Percentiles rank a stretch among this genome's conserved stretches.
Evolutionary conservation across 2,113 vertebrate species (phyloP).

Genomic region (Taxidea taxus): DNA sequence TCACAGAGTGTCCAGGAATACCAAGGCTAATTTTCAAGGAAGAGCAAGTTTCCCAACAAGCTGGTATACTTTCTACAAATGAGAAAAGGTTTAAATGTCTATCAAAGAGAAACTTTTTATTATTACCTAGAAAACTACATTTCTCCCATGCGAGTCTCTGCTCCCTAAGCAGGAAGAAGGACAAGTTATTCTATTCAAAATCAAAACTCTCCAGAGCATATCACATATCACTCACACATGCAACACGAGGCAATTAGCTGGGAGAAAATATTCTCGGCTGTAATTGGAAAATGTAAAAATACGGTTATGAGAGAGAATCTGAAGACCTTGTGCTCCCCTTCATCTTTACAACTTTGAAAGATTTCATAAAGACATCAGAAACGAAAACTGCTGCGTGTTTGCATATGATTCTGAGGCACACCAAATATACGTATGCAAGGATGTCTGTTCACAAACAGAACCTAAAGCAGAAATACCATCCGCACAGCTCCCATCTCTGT

Average conservation of each 20-base stretch:
- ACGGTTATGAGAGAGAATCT: neutral
- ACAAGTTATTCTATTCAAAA: constrained; percentile 1
- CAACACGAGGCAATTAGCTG: neutral
- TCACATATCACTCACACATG: neutral
- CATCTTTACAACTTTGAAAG: neutral
- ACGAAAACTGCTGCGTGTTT: neutral
- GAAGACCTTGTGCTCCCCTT: neutral
- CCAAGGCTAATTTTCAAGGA: neutral
- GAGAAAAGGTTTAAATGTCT: neutral
- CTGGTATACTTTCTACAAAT: neutral
- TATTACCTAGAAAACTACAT: neutral
- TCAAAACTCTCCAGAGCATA: neutral
- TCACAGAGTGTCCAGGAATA: neutral
- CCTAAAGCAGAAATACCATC: neutral
- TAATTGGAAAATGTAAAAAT: constrained; percentile 35
- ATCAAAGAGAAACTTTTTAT: neutral
- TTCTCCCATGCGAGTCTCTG: neutral
- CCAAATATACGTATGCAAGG: neutral
- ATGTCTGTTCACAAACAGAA: neutral
- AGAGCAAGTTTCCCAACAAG: constrained; percentile 46
- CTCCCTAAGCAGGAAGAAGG: neutral
- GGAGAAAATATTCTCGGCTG: constrained; percentile 2
- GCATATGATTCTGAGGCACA: neutral
- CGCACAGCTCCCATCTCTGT: neutral
- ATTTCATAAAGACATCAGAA: neutral